Evolutionary conservation across 1,140 invertebrate genomes (phyloP).

Genomic region (Papilio machaon): DNA sequence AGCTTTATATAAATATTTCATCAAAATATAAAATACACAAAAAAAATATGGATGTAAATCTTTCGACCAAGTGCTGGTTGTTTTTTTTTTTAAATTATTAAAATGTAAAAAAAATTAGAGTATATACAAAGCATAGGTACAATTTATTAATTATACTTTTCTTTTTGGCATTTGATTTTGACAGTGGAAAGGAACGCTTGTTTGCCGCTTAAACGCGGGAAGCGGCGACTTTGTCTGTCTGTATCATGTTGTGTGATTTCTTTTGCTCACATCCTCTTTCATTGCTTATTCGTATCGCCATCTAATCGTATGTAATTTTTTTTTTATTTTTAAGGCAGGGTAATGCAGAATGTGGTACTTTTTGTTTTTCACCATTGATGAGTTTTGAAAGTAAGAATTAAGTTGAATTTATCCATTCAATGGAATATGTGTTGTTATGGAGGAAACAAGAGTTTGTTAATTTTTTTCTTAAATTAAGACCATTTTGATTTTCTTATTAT

Average conservation of each 20-base stretch:
- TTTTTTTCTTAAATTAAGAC: conserved; percentile 77
- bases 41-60: conserved; percentile 81
- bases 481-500: conserved; percentile 70
- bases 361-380: conserved; percentile 76
- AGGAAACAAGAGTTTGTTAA: conserved; percentile 77
- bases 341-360: conserved; percentile 81
- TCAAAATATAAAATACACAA: conserved; percentile 82
- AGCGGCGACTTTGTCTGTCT: conserved; percentile 64
- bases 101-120: conserved; percentile 82
- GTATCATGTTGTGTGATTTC: conserved; percentile 75
- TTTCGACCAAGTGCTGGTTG: conserved; percentile 81
- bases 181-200: conserved; percentile 74
- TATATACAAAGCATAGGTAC: conserved; percentile 82
- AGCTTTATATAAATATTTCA: conserved; percentile 80
- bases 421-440: conserved; percentile 80
- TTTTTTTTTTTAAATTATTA: conserved; percentile 79
- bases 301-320: conserved; percentile 78
- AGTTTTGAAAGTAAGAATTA: conserved; percentile 80
- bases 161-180: conserved; percentile 77
- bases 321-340: conserved; percentile 77
- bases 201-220: conserved; percentile 62
- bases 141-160: conserved; percentile 82
- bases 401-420: conserved; percentile 80
- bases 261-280: conserved; percentile 78
- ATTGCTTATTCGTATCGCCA: conserved; percentile 79